These are phyloP conservation scores for Mixornis gularis DNA, from an alignment of 2,113 vertebrate genomes.

Conservation along the genomic window DNA sequence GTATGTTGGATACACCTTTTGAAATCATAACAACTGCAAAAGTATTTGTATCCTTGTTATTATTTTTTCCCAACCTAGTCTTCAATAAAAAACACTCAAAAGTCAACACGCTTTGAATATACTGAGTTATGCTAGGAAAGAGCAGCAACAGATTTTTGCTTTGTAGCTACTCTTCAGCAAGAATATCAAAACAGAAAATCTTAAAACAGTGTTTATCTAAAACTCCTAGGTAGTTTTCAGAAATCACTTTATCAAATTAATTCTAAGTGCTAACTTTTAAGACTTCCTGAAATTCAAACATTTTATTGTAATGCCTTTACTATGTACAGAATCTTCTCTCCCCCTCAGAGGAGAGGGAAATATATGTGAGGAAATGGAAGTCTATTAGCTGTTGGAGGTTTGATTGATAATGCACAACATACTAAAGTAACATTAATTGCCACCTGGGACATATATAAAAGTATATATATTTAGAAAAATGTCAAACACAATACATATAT, in stretches of 20 bases:
- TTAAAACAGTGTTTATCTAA: neutral
- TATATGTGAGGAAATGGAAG: neutral
- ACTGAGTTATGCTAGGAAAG: neutral
- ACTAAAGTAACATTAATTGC: neutral
- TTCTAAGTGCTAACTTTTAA: neutral
- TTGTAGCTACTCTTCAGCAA: neutral
- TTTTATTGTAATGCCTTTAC: neutral
- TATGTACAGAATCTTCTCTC: neutral
- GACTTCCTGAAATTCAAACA: neutral
- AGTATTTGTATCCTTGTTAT: neutral
- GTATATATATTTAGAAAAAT: neutral
- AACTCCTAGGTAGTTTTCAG: neutral
- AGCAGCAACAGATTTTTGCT: neutral
- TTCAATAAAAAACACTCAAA: neutral
- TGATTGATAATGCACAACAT: neutral
- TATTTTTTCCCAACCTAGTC: neutral
- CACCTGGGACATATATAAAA: neutral
- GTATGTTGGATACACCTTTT: neutral
- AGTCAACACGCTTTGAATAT: neutral
- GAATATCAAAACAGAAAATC: neutral
- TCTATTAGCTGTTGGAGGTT: neutral
- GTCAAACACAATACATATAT: neutral
- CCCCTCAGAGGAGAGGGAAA: neutral
- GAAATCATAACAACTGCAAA: neutral
- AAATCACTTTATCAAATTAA: neutral